These are phyloP conservation scores for Megamerina dolium DNA, from an alignment of 2,888 invertebrate genomes.

Conservation along the genomic window DNA sequence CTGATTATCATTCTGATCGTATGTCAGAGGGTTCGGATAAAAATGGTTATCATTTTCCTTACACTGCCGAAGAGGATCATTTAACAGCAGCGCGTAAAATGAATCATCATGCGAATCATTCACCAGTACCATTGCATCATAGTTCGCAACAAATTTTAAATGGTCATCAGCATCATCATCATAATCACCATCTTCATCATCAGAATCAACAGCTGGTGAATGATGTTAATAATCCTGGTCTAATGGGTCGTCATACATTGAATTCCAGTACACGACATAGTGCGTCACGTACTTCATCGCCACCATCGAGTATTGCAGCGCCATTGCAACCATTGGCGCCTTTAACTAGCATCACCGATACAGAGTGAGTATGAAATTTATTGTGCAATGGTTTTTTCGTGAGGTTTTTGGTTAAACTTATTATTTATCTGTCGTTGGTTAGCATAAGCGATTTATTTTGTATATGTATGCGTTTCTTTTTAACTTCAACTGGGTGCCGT, in stretches of 20 bases:
- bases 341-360: slow-evolving; percentile 59
- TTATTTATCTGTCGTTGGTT: slow-evolving; percentile 3
- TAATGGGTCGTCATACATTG: slow-evolving; percentile 36
- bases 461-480: too few relatives aligned
- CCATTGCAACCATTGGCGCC: slow-evolving; percentile 56
- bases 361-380: slow-evolving; percentile 53
- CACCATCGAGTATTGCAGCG: slow-evolving; percentile 53
- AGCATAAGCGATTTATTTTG: slow-evolving; percentile 15
- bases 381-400: not conserved
- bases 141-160: slow-evolving; percentile 33
- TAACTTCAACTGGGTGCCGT: too few relatives aligned
- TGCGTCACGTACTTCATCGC: slow-evolving; percentile 44
- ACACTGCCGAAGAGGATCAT: slow-evolving; percentile 77
- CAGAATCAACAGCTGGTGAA: slow-evolving; percentile 44
- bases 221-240: slow-evolving; percentile 54
- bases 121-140: slow-evolving; percentile 29
- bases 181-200: too few relatives aligned
- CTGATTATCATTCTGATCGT: slow-evolving; percentile 53
- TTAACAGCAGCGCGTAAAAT: slow-evolving; percentile 46
- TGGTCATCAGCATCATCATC: slow-evolving; percentile 25
- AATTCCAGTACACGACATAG: slow-evolving; percentile 42
- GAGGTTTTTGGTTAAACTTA: slow-evolving; percentile 3
- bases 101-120: slow-evolving; percentile 31
- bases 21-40: slow-evolving; percentile 68
- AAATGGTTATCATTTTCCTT: slow-evolving; percentile 78